Base-by-base conservation (phyloP, 2,113 vertebrate genomes). In the Xerus inauris region DNA sequence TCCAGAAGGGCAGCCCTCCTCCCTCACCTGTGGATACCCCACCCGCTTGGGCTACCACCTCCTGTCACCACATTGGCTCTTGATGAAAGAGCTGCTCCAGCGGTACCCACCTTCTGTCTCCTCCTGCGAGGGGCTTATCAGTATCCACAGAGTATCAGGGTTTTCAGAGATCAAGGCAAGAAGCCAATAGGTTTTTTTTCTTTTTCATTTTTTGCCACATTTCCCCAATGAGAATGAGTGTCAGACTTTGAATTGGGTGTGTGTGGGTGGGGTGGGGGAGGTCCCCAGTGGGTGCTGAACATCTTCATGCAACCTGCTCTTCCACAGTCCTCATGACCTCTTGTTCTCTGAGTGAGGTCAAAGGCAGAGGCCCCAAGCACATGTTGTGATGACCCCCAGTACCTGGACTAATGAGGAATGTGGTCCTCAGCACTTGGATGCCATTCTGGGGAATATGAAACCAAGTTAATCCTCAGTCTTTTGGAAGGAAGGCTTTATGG, bases 61-160 rank as follows among this genome's bases (percentile, higher is more conserved):
- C 57, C 77, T 42, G 71, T 84, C 38, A 92, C 59, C 73, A 30
- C 3, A 0, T 42, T 87, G 88, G 87, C 57, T 95, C 24, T 69
- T 79, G 59, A 89, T 87, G 87, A 89, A 87, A 94, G 84, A 94
- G 42, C 80, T 91, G 81, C 67, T 83, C 73, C 85, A 79, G 81
- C 51, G 80, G 89, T 79, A 72, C 49, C 59, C 38, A 71, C 38
- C 72, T 87, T 89, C 32, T 91, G 76, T 71, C 80, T 71, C 87
- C 11, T 69, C 22, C 59, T 81, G 45, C 3, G 0, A 3, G 22
- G 76, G 24, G 16, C 87, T 88, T 38, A 40, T 88, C 54, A 59
- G 71, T 82, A 87, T 86, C 81, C 54, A 72, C 69, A 67, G 45
- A 73, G 10, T 62, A 17, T 79, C 49, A 89, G 67, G 40, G 67